These are phyloP conservation scores for Oncorhynchus gorbuscha DNA, from an alignment of 2,113 vertebrate species.

Conservation along the genomic window DNA sequence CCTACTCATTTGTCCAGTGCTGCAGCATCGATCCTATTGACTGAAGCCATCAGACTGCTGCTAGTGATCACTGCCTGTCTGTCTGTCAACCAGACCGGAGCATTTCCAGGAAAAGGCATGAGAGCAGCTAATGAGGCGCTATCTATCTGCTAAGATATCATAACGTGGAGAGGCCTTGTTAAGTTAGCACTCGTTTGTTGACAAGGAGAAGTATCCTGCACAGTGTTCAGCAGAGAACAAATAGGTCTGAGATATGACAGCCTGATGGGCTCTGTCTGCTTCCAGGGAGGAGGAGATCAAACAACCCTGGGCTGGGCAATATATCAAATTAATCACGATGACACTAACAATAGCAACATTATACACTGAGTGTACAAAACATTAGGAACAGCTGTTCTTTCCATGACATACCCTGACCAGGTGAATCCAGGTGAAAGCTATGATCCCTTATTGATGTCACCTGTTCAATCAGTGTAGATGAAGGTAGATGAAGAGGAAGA, in stretches of 20 bases:
- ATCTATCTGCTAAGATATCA: neutral
- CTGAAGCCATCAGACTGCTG: slow-evolving; percentile 11
- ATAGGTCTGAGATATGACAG: neutral
- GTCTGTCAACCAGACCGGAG: neutral
- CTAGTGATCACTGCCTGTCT: neutral
- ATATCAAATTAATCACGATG: no score
- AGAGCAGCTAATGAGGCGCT: neutral
- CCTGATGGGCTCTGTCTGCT: neutral
- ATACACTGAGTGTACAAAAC: no score
- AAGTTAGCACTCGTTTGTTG: neutral
- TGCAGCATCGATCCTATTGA: slow-evolving; percentile 13
- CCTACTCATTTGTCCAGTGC: slow-evolving; percentile 25
- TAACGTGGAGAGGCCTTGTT: neutral
- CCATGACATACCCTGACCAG: no score
- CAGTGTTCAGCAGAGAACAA: neutral
- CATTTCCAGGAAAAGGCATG: no score
- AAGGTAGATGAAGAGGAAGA: no score
- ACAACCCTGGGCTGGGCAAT: no score
- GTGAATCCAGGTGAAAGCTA: no score
- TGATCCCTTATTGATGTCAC: no score
- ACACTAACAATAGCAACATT: no score
- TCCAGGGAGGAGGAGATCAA: no score
- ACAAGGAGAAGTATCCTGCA: neutral
- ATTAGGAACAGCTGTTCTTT: no score
- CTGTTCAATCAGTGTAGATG: no score